These are phyloP conservation scores for Brachyhypopomus gauderio DNA, from an alignment of 2,113 vertebrate genomes.

Conservation along the genomic window DNA sequence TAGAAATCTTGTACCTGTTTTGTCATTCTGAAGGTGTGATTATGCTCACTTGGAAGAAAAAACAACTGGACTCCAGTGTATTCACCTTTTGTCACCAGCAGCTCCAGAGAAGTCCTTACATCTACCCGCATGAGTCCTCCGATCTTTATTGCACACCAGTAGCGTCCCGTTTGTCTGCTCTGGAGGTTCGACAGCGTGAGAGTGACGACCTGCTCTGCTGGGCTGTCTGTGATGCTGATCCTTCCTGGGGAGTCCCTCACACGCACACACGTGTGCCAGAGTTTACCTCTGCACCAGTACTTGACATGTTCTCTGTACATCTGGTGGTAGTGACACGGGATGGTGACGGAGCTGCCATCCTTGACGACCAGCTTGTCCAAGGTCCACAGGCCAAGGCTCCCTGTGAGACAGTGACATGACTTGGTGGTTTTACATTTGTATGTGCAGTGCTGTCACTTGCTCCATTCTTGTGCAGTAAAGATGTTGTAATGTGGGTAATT, in stretches of 20 bases:
- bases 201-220: slow-evolving; percentile 38
- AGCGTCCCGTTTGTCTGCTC: slow-evolving; percentile 33
- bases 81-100: slow-evolving; percentile 50
- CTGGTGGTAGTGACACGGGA: slow-evolving; percentile 51
- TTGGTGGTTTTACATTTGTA: not conserved
- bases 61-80: not conserved
- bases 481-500: too few species aligned
- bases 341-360: slow-evolving; percentile 34
- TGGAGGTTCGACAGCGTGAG: slow-evolving; percentile 42
- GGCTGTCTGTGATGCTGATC: slow-evolving; percentile 30
- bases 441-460: too few species aligned
- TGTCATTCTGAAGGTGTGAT: too few species aligned
- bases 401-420: slow-evolving; percentile 16
- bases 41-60: too few species aligned
- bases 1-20: too few species aligned
- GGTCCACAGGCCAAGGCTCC: slow-evolving; percentile 45
- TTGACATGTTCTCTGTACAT: not conserved
- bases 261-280: slow-evolving; percentile 16
- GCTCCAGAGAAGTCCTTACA: slow-evolving; percentile 39
- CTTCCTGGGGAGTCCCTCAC: not conserved
- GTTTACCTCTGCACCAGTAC: slow-evolving; percentile 50
- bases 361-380: slow-evolving; percentile 33
- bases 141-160: slow-evolving; percentile 47
- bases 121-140: not conserved
- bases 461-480: too few species aligned